Base-by-base conservation (phyloP, 2,888 invertebrate species). In the Rhodophaea formosa region DNA sequence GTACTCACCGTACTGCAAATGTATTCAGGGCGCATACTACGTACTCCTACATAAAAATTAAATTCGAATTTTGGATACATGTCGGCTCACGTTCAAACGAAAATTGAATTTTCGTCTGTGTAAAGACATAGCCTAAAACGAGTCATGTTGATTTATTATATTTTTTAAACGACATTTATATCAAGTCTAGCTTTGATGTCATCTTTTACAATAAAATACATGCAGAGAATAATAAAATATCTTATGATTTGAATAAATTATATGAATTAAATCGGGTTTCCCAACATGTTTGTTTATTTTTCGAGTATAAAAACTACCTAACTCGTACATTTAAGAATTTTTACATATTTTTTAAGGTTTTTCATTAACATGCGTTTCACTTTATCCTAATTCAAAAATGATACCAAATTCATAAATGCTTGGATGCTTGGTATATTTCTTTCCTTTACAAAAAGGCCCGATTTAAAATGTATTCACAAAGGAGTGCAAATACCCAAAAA, bases 101-200 rank as follows among this genome's bases (percentile, higher is more conserved):
- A 44, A 54, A 54, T 54, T 54, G 12, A 54, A 54, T 54, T 54
- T 30, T 54, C 29, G 53, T 14, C 30, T 44, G 15, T 45, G 44
- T 23, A 54, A 29, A 44, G 44, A 32, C 51, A 51, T 7, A 35
- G 6, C 35, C 35, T 51, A 7, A 23, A 51, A 14, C 12, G 35
- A 39, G 35, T 51, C 35, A 51, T 32, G 32, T 51, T 51, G 32
- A 51, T 35, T 51, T 51, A 51, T 35, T 35, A 35, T 51, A 16
- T 16, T 32, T 35, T 51, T 16, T 10, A 35, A 49, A 51, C 15
- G 35, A 10, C 16, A 51, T 51, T 32, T 6, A 67, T 67, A 72
- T 72, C 70, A 62, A 59, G 71, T 71, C 72, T 72, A 70, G 71
- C 72, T 72, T 66, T 62, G 60, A 39, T 39, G 1, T 35, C 35